These are phyloP conservation scores for Cecropterus lyciades DNA, from an alignment of 1,140 invertebrate genomes.

Conservation along the genomic window DNA sequence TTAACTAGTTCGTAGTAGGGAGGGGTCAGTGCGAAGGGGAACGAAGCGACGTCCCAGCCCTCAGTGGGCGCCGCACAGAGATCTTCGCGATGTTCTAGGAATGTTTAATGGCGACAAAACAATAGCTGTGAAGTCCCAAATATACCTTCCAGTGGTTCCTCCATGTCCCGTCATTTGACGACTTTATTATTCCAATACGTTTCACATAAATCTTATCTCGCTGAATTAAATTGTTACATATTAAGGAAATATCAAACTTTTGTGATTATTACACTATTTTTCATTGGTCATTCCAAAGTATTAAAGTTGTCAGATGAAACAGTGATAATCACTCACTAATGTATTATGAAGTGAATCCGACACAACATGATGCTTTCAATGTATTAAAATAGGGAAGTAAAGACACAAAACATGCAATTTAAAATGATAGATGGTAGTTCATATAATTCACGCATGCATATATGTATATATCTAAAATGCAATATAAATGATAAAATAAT, in stretches of 20 bases:
- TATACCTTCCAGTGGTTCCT: conserved; percentile 22
- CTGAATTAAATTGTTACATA: no score
- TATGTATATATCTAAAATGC: conserved; percentile 46
- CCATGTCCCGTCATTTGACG: conserved; percentile 13
- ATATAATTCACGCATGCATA: conserved; percentile 52
- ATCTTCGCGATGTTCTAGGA: conserved; percentile 37
- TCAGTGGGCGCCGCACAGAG: not conserved
- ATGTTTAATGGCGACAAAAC: conserved; percentile 24
- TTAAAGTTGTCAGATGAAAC: conserved; percentile 22
- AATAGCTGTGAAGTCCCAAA: conserved; percentile 15
- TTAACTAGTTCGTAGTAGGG: not conserved
- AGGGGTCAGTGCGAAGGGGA: not conserved
- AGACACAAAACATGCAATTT: conserved; percentile 70
- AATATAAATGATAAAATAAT: conserved; percentile 45
- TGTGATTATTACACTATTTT: no score
- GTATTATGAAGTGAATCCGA: conserved; percentile 18
- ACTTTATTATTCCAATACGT: not conserved
- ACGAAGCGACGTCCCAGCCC: not conserved
- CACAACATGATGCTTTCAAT: conserved; percentile 18
- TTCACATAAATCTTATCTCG: no score
- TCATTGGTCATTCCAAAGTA: not conserved
- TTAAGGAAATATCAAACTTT: no score
- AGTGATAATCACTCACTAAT: conserved; percentile 13
- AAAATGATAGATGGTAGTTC: conserved; percentile 33
- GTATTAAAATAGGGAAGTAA: not conserved